Base-by-base conservation (phyloP, 2,797 vertebrate genomes). In the Amphiprion clarkii region DNA sequence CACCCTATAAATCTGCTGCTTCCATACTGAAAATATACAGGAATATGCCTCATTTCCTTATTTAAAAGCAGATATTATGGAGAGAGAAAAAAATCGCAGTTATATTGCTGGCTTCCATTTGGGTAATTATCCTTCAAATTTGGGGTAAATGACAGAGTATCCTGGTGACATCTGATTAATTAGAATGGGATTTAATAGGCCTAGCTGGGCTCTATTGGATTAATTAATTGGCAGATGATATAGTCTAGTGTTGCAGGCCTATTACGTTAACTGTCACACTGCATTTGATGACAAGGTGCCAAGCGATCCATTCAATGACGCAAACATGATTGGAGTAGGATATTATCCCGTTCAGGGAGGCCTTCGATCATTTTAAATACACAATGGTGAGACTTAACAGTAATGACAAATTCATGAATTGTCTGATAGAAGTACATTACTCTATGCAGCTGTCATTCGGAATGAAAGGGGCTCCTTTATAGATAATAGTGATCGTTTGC, bases 181-280 rank as follows among this genome's bases (percentile, higher is more conserved):
- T 86, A 85, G 64, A 89, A 85, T 81, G 23, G 68, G 55, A 78
- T 84, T 87, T 87, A 91, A 89, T 86, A 76, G 74, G 71, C 81
- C 79, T 79, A 74, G 74, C 61, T 49, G 61, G 82, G 79, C 78
- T 79, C 81, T 77, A 79, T 74, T 77, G 70, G 79, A 92, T 90
- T 87, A 86, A 92, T 91, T 88, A 88, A 90, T 85, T 87, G 83
- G 82, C 76, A 72, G 76, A 88, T 89, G 81, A 90, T 89, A 81
- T 77, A 74, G 77, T 90, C 72, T 77, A 55, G 69, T 72, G 77
- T 78, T 80, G 78, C 48, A 0, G 46, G 51, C 63, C 79, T 78
- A 58, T 90, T 82, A 83, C 74, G 13, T 71, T 83, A 87, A 90
- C 84, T 78, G 81, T 86, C 84, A 79, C 69, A 76, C 58, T 67